Base-by-base conservation (phyloP, 2,888 invertebrate species). In the Pinctada fucata region DNA sequence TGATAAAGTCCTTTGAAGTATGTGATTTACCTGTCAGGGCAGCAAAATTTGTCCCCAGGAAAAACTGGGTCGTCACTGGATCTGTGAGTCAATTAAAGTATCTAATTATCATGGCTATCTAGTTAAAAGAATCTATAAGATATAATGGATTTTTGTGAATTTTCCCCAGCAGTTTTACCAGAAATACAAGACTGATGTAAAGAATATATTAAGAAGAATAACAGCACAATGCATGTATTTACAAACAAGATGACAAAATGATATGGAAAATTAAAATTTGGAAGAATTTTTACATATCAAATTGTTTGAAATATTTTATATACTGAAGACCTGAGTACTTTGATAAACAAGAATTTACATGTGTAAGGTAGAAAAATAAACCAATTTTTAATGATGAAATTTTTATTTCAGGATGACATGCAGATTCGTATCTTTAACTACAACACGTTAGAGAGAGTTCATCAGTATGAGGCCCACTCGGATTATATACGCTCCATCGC, bases 61-160 rank as follows among this genome's bases (percentile, higher is more conserved):
- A 99, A 93, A 99, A 99, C 93, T 99, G 99, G 99, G 96, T 99
- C 72, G 95, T 99, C 72, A 97, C 98, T 2, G 99, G 99, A 31
- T 99, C 99, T 0, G 93, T 92, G 86, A 91, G 91, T 85, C 6
- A 67, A 31, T 64, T 31, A 31, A 31, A 31, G 31, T 31, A 31
- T 31, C 16, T 71, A 13, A 31, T 71, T 71, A 6, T 50, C 3
- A 0, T 2, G 16, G 13, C 71, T 50, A 71, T n/a, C 49, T 31
- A 51, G 71, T 71, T 13, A 4, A 52, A 3, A 3, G n/a, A 6
- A 71, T 13, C 51, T 2, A 45, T 47, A 52, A 16, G 10, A 6
- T n/a, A 58, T 10, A 47, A 58, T 8, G 2, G 6, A 72, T 5
- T 13, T 68, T 3, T 68, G 6, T 13, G 31, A 31, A 31, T 31